These are phyloP conservation scores for Gnathonemus echidnorhynchus DNA, from an alignment of 2,113 vertebrate genomes.

Conservation along the genomic window DNA sequence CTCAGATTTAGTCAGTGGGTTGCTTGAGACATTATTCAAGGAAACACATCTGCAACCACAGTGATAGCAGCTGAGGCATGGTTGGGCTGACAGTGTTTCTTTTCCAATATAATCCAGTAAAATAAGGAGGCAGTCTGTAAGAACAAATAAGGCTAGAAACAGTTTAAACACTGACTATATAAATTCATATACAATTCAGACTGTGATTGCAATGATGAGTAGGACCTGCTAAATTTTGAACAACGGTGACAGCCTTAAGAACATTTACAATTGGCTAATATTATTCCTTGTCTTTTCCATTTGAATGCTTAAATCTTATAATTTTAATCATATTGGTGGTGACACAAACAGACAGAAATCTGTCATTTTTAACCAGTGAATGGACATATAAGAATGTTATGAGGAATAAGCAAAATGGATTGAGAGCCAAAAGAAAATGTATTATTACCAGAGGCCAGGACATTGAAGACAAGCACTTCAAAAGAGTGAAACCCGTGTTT, in stretches of 20 bases:
- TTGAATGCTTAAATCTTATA: neutral
- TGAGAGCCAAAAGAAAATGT: neutral
- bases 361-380: neutral
- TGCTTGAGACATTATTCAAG: neutral
- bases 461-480: neutral
- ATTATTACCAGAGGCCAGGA: neutral
- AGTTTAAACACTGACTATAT: neutral
- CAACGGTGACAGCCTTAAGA: neutral
- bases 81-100: neutral
- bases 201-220: neutral
- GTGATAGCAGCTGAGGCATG: neutral
- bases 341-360: neutral
- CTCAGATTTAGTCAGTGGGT: neutral
- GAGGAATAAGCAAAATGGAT: neutral
- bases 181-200: neutral
- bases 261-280: neutral
- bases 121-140: neutral
- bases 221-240: neutral
- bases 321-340: neutral
- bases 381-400: neutral
- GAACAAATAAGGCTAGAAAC: neutral
- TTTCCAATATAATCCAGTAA: neutral
- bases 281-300: neutral
- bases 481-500: neutral
- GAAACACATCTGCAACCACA: neutral